phyloP scores from a whole-genome alignment of 2,113 vertebrate species.

The Mus spicilegus region DNA sequence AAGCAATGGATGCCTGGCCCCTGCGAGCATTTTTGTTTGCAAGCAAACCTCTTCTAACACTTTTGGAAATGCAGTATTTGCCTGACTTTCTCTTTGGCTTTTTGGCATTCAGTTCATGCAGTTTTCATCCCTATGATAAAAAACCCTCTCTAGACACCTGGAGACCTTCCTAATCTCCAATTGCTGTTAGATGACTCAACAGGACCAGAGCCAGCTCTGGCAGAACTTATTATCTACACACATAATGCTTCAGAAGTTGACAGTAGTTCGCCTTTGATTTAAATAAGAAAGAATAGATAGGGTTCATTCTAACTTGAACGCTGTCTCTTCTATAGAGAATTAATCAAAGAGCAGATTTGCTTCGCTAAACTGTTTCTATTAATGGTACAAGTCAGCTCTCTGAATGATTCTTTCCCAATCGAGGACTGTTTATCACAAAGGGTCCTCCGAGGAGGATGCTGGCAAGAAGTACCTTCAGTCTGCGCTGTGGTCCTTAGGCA shows the following conservation, averaged over 20 bases:
- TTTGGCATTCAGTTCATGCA: neutral
- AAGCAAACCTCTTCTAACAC: neutral
- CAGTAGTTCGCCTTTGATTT: slow-evolving; percentile 36
- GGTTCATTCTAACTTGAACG: neutral
- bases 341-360: slow-evolving; percentile 20
- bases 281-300: neutral
- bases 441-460: neutral
- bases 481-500: neutral
- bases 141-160: neutral
- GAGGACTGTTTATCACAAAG: neutral
- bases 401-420: slow-evolving; percentile 6
- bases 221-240: neutral
- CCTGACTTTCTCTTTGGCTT: neutral
- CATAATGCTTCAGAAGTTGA: neutral
- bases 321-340: neutral
- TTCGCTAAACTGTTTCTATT: neutral
- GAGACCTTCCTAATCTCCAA: neutral
- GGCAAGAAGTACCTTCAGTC: neutral
- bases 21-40: neutral
- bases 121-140: slow-evolving; percentile 3
- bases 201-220: neutral
- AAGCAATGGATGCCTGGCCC: neutral
- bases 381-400: neutral
- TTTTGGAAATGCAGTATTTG: neutral
- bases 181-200: neutral